A percentile compares a stretch with the other conserved stretches of the same genome.
These are phyloP conservation scores for Hemitrygon akajei DNA, from an alignment of 2,797 vertebrate genomes.

Conservation along the genomic window DNA sequence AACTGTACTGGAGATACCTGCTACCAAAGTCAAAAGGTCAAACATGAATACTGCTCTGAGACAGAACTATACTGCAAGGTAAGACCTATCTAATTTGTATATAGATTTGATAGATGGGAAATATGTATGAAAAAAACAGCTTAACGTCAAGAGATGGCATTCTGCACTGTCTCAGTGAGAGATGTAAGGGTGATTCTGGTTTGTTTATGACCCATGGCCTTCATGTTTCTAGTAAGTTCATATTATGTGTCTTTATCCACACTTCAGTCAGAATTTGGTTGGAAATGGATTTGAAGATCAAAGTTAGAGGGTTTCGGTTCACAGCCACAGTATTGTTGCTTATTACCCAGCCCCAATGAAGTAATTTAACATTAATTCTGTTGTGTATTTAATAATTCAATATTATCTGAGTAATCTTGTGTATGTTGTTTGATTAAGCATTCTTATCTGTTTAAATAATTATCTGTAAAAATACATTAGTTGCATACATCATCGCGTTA, in stretches of 20 bases:
- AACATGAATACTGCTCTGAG: background rate
- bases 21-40: background rate
- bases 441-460: too few relatives aligned
- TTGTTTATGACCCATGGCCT: background rate
- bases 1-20: background rate
- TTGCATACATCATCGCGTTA: too few relatives aligned
- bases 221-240: background rate
- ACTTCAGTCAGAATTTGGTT: too few relatives aligned
- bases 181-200: background rate
- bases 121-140: background rate
- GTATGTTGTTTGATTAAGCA: too few relatives aligned
- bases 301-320: background rate
- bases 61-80: background rate
- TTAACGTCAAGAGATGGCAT: background rate
- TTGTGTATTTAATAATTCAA: too few relatives aligned
- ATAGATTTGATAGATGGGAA: too few relatives aligned
- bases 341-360: background rate
- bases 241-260: background rate
- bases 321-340: background rate
- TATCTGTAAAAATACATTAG: too few relatives aligned
- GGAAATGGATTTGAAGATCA: background rate
- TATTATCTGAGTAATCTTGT: too few relatives aligned
- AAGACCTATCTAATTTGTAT: background rate
- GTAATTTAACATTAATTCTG: background rate
- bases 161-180: background rate